Percentiles rank a stretch among this genome's conserved stretches.
phyloP scores from a whole-genome alignment of 2,888 invertebrate genomes.

The Andrena camellia region DNA sequence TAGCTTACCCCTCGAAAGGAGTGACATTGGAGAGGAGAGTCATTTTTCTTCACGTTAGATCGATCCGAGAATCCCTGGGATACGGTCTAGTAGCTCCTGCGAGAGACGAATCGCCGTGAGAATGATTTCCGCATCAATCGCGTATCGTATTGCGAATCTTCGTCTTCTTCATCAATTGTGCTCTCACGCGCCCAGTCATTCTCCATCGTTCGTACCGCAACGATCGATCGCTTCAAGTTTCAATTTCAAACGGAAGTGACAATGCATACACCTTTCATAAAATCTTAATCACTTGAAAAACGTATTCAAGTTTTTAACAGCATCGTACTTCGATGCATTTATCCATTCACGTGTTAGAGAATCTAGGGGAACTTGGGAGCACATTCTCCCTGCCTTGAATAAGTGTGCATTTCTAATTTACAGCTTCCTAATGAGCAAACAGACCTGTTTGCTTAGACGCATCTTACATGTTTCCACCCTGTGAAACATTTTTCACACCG shows the following conservation, averaged over 20 bases:
- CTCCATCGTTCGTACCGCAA: constrained; percentile 6
- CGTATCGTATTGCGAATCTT: constrained; percentile 47
- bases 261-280: too few species aligned
- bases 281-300: too few species aligned
- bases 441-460: too few species aligned
- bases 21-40: constrained; percentile 40
- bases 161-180: neutral
- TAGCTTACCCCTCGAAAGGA: constrained; percentile 13
- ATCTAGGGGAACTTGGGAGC: neutral
- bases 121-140: constrained; percentile 53
- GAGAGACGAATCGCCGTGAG: constrained; percentile 63
- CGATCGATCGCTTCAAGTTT: neutral
- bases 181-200: neutral
- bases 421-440: neutral
- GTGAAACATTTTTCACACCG: neutral
- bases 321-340: too few species aligned
- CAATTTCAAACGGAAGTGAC: neutral
- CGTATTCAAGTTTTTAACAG: too few species aligned
- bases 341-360: neutral
- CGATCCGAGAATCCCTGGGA: constrained; percentile 26
- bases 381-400: neutral
- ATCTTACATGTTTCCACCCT: neutral
- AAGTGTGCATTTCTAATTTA: neutral
- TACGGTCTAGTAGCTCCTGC: constrained; percentile 28
- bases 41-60: constrained; percentile 34